A percentile compares a stretch with the other conserved stretches of the same genome.
phyloP scores from a whole-genome alignment of 1,140 invertebrate genomes.

The Sminthurides bifidus region DNA sequence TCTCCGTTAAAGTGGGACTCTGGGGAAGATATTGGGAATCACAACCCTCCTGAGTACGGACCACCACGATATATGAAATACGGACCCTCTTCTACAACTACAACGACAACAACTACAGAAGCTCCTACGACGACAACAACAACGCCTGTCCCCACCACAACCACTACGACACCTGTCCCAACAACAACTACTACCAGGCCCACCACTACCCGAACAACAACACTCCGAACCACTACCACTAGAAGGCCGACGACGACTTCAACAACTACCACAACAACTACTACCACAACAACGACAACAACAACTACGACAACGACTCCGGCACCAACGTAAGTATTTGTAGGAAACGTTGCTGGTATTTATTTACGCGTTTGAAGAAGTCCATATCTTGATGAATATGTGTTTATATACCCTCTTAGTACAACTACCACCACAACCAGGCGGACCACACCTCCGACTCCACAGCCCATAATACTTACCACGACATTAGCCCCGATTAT shows the following conservation, averaged over 20 bases:
- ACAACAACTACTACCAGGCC: neutral
- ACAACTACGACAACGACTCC: conserved; percentile 2
- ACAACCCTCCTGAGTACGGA: no score
- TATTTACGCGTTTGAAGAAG: no score
- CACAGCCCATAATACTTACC: no score
- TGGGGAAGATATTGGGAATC: no score
- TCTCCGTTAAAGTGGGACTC: no score
- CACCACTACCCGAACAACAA: neutral
- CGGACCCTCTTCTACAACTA: no score
- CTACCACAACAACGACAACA: conserved; percentile 2
- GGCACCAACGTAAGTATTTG: no score
- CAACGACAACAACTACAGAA: neutral
- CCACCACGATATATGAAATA: no score
- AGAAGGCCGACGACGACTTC: neutral
- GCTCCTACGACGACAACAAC: conserved; percentile 1
- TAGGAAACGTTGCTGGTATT: no score
- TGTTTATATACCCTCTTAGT: no score
- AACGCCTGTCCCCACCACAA: neutral
- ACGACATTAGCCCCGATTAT: no score
- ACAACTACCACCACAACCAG: conserved; percentile 4
- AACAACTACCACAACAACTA: conserved; percentile 1
- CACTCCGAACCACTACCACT: neutral
- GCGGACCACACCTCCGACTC: neutral
- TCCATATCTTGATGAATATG: no score
- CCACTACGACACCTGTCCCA: neutral